These are phyloP conservation scores for Platycercus adscitus DNA, from an alignment of 2,113 vertebrate genomes.

Conservation along the genomic window DNA sequence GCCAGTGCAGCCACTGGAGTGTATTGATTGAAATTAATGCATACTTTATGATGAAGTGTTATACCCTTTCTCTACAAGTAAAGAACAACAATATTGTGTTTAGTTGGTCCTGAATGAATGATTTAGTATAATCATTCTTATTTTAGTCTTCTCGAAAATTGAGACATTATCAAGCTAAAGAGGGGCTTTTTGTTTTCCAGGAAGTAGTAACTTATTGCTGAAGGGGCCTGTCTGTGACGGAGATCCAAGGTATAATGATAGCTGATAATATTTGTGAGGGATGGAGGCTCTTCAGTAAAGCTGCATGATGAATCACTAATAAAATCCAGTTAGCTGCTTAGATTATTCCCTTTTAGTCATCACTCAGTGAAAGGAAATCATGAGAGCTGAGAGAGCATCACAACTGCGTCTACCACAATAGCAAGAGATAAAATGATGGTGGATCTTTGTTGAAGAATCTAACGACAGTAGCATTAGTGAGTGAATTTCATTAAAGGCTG, in stretches of 20 bases:
- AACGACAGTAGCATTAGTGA: neutral
- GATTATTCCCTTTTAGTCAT: slow-evolving; percentile 17
- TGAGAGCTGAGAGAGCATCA: neutral
- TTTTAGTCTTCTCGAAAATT: slow-evolving; percentile 4
- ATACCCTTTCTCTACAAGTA: neutral
- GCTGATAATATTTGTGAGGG: neutral
- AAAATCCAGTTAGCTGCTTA: slow-evolving; percentile 30
- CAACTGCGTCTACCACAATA: neutral
- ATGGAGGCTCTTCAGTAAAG: neutral
- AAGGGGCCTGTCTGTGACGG: neutral
- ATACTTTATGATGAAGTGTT: neutral
- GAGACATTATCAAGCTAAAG: neutral
- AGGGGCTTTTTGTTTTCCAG: neutral
- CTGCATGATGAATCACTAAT: slow-evolving; percentile 41
- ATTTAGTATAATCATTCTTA: neutral
- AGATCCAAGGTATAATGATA: slow-evolving; percentile 9
- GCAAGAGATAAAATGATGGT: neutral
- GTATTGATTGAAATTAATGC: neutral
- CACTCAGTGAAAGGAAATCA: neutral
- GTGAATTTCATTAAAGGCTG: neutral
- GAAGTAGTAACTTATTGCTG: neutral
- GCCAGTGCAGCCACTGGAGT: neutral
- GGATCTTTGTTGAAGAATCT: neutral
- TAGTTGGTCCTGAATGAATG: neutral
- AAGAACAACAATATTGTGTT: neutral